These are phyloP conservation scores for Hypomesus transpacificus DNA, from an alignment of 2,113 vertebrate genomes.

Conservation along the genomic window DNA sequence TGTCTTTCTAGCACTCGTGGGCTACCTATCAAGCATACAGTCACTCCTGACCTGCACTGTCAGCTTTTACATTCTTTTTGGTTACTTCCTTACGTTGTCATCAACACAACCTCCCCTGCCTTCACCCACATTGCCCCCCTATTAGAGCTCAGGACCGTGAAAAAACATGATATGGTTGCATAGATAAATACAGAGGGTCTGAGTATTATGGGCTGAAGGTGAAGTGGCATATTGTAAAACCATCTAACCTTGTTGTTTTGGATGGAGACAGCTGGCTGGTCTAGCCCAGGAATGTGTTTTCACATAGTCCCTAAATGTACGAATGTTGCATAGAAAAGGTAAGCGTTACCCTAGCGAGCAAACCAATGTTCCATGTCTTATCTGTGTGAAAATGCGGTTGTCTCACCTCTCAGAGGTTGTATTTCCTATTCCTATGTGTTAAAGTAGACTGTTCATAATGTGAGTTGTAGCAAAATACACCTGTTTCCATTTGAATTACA, in stretches of 20 bases:
- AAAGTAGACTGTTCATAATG: neutral
- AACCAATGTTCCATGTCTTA: too few species aligned
- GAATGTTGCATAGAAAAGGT: neutral
- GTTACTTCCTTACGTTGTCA: neutral
- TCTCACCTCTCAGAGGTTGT: neutral
- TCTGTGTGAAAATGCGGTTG: too few species aligned
- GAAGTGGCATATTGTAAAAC: neutral
- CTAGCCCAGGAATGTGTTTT: conserved; percentile 2
- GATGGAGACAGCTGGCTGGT: conserved; percentile 7
- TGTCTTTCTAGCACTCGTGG: neutral
- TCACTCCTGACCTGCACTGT: too few species aligned
- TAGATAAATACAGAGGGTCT: neutral
- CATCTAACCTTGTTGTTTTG: neutral
- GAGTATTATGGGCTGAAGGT: neutral
- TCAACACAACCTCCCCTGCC: neutral
- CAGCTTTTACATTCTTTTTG: too few species aligned
- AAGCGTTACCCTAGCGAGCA: too few species aligned
- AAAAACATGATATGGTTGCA: neutral
- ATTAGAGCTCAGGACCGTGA: neutral
- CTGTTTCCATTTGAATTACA: conserved; percentile 40
- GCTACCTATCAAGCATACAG: too few species aligned
- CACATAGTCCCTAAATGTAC: neutral
- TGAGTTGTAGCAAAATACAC: conserved; percentile 24
- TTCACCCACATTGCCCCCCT: neutral
- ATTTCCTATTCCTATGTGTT: neutral